Evolutionary conservation across 1,140 invertebrate species (phyloP).

Genomic region (Drosophila albomicans): DNA sequence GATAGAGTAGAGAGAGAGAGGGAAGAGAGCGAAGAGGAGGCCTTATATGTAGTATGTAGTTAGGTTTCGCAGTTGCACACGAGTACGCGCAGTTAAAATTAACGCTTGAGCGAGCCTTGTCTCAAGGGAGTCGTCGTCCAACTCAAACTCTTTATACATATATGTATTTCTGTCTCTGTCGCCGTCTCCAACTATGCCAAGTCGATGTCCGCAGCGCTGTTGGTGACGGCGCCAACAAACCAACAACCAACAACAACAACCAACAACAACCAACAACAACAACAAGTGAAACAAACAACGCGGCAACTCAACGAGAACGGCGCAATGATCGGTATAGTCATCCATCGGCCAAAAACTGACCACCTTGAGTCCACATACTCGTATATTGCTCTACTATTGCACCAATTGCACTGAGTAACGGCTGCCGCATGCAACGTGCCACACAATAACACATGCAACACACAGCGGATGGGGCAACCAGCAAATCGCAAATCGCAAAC

Average conservation of each 20-base stretch:
- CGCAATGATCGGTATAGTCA: constrained; percentile 35
- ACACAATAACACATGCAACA: constrained; percentile 21
- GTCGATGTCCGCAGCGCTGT: constrained; percentile 17
- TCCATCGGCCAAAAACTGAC: constrained; percentile 43
- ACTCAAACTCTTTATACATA: background rate
- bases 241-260: background rate
- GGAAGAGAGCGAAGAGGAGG: background rate
- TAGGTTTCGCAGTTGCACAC: constrained; percentile 43
- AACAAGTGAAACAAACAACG: constrained; percentile 5
- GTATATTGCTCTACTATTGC: constrained; percentile 23
- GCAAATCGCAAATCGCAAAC: no score
- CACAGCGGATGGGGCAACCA: constrained; percentile 24
- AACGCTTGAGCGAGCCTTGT: constrained; percentile 58
- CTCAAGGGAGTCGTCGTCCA: constrained; percentile 41
- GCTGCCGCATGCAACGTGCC: constrained; percentile 34
- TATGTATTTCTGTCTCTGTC: background rate
- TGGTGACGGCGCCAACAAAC: constrained; percentile 16
- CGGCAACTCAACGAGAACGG: constrained; percentile 69
- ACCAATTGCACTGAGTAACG: constrained; percentile 43
- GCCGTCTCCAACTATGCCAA: constrained; percentile 5
- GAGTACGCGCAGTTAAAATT: constrained; percentile 49
- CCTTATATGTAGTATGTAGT: background rate
- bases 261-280: background rate
- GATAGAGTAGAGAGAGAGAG: background rate
- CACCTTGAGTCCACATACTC: constrained; percentile 20